phyloP scores from a whole-genome alignment of 1,140 invertebrate genomes.

The Stenopsyche tienmushanensis region DNA sequence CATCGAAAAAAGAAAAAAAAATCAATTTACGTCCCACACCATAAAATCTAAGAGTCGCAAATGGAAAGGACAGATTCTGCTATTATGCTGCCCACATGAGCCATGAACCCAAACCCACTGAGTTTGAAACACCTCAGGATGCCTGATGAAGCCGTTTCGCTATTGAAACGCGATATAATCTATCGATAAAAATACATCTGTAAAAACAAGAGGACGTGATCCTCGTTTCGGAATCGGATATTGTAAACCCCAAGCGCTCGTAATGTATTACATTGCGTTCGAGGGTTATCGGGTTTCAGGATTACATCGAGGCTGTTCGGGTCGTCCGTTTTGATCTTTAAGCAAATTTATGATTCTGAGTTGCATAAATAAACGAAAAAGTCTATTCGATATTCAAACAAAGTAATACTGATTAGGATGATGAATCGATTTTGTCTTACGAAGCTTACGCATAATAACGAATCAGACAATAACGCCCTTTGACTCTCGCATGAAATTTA shows the following conservation, averaged over 20 bases:
- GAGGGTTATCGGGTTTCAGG: too few relatives aligned
- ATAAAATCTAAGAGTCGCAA: constrained; percentile 17
- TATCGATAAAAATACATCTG: too few relatives aligned
- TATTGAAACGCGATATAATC: background rate
- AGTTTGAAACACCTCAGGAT: background rate
- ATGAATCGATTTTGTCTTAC: constrained; percentile 16
- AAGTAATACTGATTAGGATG: constrained; percentile 9
- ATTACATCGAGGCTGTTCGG: too few relatives aligned
- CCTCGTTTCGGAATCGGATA: too few relatives aligned
- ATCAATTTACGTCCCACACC: constrained; percentile 8
- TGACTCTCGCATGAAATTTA: constrained; percentile 6
- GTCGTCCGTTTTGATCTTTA: too few relatives aligned
- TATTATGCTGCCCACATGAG: constrained; percentile 19
- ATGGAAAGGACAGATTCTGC: constrained; percentile 24
- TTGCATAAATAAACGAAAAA: too few relatives aligned
- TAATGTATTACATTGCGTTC: too few relatives aligned
- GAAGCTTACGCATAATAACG: constrained; percentile 1
- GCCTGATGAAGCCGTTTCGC: constrained; percentile 4
- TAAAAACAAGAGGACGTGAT: too few relatives aligned
- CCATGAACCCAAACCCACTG: constrained; percentile 18
- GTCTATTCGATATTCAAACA: too few relatives aligned
- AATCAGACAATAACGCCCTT: constrained; percentile 10
- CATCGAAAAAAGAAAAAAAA: background rate
- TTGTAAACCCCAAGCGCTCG: too few relatives aligned
- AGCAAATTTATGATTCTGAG: too few relatives aligned